Base-by-base conservation (phyloP, 1,140 invertebrate genomes). In the Pararge aegeria region DNA sequence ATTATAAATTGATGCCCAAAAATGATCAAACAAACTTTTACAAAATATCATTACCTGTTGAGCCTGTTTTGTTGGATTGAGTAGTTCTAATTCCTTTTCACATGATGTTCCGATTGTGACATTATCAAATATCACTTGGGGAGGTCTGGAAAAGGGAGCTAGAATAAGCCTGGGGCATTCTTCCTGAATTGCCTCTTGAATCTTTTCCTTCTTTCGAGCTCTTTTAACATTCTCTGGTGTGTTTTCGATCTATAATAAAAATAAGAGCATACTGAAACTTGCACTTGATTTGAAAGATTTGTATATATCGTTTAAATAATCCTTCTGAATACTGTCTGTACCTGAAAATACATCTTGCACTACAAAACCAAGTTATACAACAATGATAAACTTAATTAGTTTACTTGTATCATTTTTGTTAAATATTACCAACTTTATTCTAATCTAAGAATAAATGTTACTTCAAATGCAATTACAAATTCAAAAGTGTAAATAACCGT, bases 71-170 rank as follows among this genome's bases (percentile, higher is more conserved):
- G 87, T 87, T 16, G 93, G 92, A 78, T 94, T 94, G 38, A 86
- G 74, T n/a, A 94, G 74, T 65, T 92, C 84, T 52, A 94, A 77
- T 57, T 80, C 74, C 62, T 90, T 90, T 42, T 79, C 84, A 48
- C 89, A 86, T 19, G 87, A 82, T 38, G 89, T 85, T 20, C 92
- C 92, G 54, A 94, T 80, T 18, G 88, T 76, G 54, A 94, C 91
- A 90, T 94, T 91, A 64, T 94, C 92, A 73, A 94, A 94, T 38
- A 91, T 81, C 9, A 94, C 90, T 87, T 93, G 92, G 4, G 93
- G 91, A 64, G 91, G 91, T 49, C 87, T 81, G 10, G 91, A 91
- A 84, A 94, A 94, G 6, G 93, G 93, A 3, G 92, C 93, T 63
- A 94, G 82, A 29, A 90, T 78, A 16, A 94, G 73, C 24, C 85